Evolutionary conservation across 2,888 invertebrate genomes (phyloP).

Genomic region (Gastracanthus pulcherrimus): DNA sequence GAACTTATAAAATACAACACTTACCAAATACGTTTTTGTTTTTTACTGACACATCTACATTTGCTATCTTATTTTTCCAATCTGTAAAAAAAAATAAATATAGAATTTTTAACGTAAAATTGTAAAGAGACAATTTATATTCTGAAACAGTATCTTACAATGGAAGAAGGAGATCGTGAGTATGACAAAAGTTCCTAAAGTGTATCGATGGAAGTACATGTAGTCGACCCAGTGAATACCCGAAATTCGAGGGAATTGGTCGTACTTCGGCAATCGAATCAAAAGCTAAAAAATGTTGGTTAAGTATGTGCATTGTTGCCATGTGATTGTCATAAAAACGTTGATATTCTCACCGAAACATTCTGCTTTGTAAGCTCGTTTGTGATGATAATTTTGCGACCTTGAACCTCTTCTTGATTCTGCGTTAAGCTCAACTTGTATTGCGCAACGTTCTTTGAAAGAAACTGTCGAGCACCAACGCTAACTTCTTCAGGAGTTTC

Average conservation of each 20-base stretch:
- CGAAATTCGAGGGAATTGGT: slow-evolving; percentile 68
- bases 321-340: background rate
- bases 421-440: slow-evolving; percentile 71
- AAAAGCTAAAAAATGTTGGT: slow-evolving; percentile 66
- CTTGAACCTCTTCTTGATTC: slow-evolving; percentile 72
- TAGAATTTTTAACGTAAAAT: slow-evolving; percentile 1
- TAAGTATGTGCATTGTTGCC: background rate
- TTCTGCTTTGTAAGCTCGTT: slow-evolving; percentile 74
- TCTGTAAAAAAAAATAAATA: slow-evolving; percentile 63
- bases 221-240: slow-evolving; percentile 73
- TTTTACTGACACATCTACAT: slow-evolving; percentile 70
- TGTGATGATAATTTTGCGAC: slow-evolving; percentile 70
- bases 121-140: slow-evolving; percentile 12
- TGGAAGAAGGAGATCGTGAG: slow-evolving; percentile 71
- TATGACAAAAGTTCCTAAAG: slow-evolving; percentile 70
- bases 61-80: slow-evolving; percentile 72
- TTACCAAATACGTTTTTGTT: slow-evolving; percentile 72
- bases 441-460: slow-evolving; percentile 66
- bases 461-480: slow-evolving; percentile 66
- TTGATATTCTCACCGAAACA: slow-evolving; percentile 69
- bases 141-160: slow-evolving; percentile 65
- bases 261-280: slow-evolving; percentile 71
- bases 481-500: slow-evolving; percentile 72
- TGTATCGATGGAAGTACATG: slow-evolving; percentile 72
- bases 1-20: slow-evolving; percentile 46